Evolutionary conservation across 2,888 invertebrate genomes (phyloP).

Genomic region (Hedya salicella): DNA sequence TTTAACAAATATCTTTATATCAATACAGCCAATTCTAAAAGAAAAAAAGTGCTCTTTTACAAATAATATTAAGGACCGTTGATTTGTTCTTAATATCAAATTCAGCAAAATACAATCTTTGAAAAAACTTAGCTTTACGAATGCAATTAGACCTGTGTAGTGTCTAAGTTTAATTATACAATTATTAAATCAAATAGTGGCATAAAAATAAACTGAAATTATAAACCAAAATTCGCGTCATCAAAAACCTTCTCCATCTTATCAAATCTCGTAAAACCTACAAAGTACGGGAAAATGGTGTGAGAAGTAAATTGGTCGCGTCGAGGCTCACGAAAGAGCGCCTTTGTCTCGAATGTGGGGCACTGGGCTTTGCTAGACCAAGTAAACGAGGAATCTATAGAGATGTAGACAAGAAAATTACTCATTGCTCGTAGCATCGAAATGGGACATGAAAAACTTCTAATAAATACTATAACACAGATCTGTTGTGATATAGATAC

Average conservation of each 20-base stretch:
- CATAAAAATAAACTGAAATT: neutral
- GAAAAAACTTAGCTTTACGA: too few relatives aligned
- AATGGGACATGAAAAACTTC: neutral
- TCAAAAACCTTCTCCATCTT: neutral
- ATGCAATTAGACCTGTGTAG: too few relatives aligned
- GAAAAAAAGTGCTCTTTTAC: too few relatives aligned
- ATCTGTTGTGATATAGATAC: too few relatives aligned
- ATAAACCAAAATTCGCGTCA: neutral
- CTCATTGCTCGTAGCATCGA: neutral
- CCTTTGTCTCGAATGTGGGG: constrained; percentile 41
- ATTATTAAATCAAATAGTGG: too few relatives aligned
- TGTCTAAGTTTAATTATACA: neutral
- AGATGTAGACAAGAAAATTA: constrained; percentile 7
- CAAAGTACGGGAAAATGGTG: constrained; percentile 29
- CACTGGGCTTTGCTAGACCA: constrained; percentile 21
- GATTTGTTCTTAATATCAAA: too few relatives aligned
- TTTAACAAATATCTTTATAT: too few relatives aligned
- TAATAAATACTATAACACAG: neutral
- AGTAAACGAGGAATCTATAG: too few relatives aligned
- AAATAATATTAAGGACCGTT: too few relatives aligned
- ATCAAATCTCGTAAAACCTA: constrained; percentile 25
- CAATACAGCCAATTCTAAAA: too few relatives aligned
- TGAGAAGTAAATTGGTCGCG: constrained; percentile 39
- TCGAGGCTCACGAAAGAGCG: constrained; percentile 33
- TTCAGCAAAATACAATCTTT: too few relatives aligned